phyloP scores from a whole-genome alignment of 2,113 vertebrate genomes.

The Sylvietta virens region DNA sequence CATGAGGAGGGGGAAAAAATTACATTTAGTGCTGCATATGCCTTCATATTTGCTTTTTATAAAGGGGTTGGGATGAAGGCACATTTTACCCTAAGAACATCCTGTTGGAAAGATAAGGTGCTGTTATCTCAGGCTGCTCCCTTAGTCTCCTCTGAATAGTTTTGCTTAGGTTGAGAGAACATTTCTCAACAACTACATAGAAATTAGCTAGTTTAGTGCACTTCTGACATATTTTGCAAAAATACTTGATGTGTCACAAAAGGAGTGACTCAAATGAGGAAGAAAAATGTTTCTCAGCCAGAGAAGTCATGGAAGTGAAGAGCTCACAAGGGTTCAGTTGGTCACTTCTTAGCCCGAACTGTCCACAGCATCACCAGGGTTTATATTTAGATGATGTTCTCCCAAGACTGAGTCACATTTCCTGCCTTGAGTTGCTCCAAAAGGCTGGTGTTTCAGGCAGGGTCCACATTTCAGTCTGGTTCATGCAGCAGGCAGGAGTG shows the following conservation, averaged over 20 bases:
- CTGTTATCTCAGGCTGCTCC: neutral
- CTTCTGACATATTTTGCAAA: neutral
- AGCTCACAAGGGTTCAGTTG: neutral
- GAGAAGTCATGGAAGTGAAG: neutral
- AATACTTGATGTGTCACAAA: neutral
- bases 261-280: neutral
- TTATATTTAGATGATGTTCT: neutral
- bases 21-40: neutral
- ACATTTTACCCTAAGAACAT: neutral
- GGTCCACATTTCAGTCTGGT: neutral
- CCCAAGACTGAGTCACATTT: neutral
- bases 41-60: neutral
- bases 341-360: neutral
- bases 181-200: neutral
- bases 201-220: neutral
- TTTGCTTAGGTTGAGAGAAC: neutral
- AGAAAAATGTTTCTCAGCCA: neutral
- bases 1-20: rapidly evolving
- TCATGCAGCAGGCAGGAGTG: neutral
- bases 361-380: neutral
- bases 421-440: neutral
- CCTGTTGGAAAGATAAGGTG: neutral
- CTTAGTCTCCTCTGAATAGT: neutral
- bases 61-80: neutral
- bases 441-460: neutral